phyloP scores from a whole-genome alignment of 2,113 vertebrate genomes.

The Calyptomena viridis region DNA sequence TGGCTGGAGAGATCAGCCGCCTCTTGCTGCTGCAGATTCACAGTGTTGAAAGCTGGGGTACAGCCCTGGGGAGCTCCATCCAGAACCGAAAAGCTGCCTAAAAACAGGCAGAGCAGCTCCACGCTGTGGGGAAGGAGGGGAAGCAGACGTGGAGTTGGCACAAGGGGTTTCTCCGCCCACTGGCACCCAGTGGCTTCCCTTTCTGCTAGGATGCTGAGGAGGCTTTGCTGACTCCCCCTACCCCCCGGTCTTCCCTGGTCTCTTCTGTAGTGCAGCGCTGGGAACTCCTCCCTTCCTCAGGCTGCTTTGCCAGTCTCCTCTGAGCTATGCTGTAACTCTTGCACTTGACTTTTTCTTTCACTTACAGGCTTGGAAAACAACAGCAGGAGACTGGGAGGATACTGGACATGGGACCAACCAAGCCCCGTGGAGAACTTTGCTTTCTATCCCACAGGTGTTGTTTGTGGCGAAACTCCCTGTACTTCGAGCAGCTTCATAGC shows the following conservation, averaged over 20 bases:
- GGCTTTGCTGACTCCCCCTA: fast-evolving
- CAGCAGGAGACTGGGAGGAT: not conserved
- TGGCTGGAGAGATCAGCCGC: not conserved
- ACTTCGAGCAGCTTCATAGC: too few relatives aligned
- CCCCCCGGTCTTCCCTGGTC: not conserved
- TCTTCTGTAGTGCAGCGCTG: not conserved
- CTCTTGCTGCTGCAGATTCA: not conserved
- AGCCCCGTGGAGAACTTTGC: not conserved
- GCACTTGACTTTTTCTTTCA: not conserved
- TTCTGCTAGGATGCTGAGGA: not conserved
- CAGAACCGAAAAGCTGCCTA: not conserved
- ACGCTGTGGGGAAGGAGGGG: conserved; percentile 1
- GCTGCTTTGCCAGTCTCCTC: not conserved
- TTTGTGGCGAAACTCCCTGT: not conserved
- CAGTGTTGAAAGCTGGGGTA: not conserved
- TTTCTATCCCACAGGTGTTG: not conserved
- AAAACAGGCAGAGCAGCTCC: conserved; percentile 38
- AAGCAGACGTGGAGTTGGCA: not conserved
- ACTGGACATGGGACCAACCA: not conserved
- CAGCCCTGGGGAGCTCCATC: not conserved
- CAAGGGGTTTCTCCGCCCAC: fast-evolving
- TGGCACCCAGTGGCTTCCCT: not conserved
- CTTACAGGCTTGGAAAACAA: not conserved
- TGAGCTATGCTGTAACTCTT: not conserved
- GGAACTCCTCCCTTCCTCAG: not conserved